Base-by-base conservation (phyloP, 2,113 vertebrate species). In the Trachemys scripta region DNA sequence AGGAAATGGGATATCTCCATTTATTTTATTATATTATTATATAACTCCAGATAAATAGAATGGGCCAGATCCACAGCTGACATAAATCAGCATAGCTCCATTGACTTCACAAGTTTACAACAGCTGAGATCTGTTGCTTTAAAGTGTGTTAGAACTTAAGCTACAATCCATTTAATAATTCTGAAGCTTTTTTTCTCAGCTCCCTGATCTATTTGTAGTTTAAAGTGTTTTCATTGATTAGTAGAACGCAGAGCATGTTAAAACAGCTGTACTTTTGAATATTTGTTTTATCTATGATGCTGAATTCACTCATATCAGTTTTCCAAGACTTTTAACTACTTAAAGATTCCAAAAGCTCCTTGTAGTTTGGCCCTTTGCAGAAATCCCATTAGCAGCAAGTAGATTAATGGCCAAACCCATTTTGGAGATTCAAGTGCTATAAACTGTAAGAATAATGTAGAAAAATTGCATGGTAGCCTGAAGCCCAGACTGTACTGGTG, bases 401-500 rank as follows among this genome's bases (percentile, higher is more conserved):
- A 95, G 14, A 54, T 84, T 87, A 97, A 93, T 96, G 76, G 97
- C 53, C 87, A 85, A 94, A n/a, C 53, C 87, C 79, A 92, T 96
- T 92, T 86, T 53, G 62, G 80, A 92, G 96, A 94, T 57, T 91
- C 82, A 93, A 95, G 84, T 53, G 49, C 97, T 90, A 75, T 72
- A 88, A 95, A 93, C 94, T 56, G 0, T 90, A 86, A 96, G 90
- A 95, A 87, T 98, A 97, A 97, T 94, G 53, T 38, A 82, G 83
- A 91, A 94, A 95, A 89, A 96, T 59, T 93, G 53, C 57, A 91
- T 96, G 86, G 86, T 96, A 94, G 95, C 97, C 97, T 31, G 62
- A 97, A 97, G 97, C 93, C 88, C 91, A 92, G 47, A 31, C 80
- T 96, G 91, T 96, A 96, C 96, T 97, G 97, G 94, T 96, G 92